phyloP scores from a whole-genome alignment of 2,797 vertebrate species.

The Podargus strigoides region DNA sequence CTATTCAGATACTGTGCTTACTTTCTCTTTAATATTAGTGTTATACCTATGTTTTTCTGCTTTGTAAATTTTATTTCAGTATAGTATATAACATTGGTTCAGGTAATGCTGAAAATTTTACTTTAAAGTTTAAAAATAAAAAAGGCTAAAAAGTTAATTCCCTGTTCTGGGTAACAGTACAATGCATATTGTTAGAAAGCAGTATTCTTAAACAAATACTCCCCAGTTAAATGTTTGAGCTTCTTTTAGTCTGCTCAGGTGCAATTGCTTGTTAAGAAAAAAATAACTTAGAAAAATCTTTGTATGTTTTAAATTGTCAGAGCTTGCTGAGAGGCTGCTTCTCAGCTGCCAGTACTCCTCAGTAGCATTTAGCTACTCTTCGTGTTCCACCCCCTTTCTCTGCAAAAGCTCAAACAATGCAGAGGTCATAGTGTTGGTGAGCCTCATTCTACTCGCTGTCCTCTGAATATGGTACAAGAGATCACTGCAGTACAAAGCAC shows the following conservation, averaged over 20 bases:
- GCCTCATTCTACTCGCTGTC: not conserved
- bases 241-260: not conserved
- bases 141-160: not conserved
- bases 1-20: not conserved
- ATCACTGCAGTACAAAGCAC: not conserved
- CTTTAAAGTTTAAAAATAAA: not conserved
- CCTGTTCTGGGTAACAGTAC: not conserved
- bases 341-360: not conserved
- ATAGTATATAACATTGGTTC: not conserved
- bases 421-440: not conserved
- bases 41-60: not conserved
- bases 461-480: not conserved
- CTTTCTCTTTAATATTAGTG: not conserved
- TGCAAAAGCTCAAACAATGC: not conserved
- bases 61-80: not conserved
- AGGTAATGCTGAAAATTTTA: not conserved
- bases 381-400: not conserved
- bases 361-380: not conserved
- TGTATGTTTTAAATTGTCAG: not conserved
- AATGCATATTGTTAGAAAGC: constrained; percentile 1
- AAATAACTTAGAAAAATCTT: not conserved
- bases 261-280: not conserved
- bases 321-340: not conserved
- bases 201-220: not conserved
- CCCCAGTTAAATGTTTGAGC: not conserved